phyloP scores from a whole-genome alignment of 2,797 vertebrate genomes.

The Botia kubotai region DNA sequence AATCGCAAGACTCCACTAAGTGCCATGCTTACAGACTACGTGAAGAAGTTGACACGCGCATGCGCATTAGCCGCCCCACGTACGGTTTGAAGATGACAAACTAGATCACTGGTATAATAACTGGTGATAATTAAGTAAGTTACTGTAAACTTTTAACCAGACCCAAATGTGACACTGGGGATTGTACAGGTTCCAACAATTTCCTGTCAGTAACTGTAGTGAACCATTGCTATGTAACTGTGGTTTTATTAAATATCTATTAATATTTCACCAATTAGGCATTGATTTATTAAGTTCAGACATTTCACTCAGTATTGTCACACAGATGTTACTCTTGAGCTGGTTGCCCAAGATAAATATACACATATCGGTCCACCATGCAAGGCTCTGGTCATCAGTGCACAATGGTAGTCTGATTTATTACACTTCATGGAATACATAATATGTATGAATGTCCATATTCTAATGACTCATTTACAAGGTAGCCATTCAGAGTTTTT shows the following conservation, averaged over 20 bases:
- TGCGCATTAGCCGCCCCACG: slow-evolving; percentile 63
- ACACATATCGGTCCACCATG: slow-evolving; percentile 36
- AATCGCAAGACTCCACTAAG: slow-evolving; percentile 47
- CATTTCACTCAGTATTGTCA: slow-evolving; percentile 11
- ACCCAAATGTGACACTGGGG: no score
- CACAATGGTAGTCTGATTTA: slow-evolving; percentile 65
- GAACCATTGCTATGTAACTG: slow-evolving; percentile 8
- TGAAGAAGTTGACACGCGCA: slow-evolving; percentile 64
- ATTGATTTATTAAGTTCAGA: slow-evolving; percentile 13
- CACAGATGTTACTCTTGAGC: slow-evolving; percentile 12
- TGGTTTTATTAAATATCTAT: slow-evolving; percentile 32
- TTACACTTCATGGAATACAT: slow-evolving; percentile 61
- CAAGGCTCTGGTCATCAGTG: slow-evolving; percentile 55
- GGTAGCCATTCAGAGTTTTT: slow-evolving; percentile 55
- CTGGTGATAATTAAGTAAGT: no score
- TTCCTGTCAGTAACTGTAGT: not conserved
- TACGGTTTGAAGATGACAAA: no score
- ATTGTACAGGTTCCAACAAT: not conserved
- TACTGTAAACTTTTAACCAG: not conserved
- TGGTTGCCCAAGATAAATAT: not conserved
- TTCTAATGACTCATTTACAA: slow-evolving; percentile 61
- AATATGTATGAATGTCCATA: slow-evolving; percentile 56
- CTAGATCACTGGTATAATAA: no score
- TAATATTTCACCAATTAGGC: not conserved
- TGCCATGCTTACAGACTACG: slow-evolving; percentile 67